Evolutionary conservation across 2,888 invertebrate species (phyloP).

Genomic region (Strigamia maritima): DNA sequence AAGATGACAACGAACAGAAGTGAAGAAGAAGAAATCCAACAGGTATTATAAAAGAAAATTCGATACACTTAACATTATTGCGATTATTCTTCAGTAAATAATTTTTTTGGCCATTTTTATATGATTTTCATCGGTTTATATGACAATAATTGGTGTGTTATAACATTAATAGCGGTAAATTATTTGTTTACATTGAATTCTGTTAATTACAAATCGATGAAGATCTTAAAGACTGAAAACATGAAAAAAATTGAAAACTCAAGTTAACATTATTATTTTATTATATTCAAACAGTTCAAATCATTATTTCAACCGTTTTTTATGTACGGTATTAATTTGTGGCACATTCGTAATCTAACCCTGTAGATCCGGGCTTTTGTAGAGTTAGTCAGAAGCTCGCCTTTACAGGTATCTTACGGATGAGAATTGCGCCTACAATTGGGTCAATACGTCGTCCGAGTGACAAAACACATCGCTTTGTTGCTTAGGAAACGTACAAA

Average conservation of each 20-base stretch:
- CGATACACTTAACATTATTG: not conserved
- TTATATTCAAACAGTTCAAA: not conserved
- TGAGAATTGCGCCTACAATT: conserved; percentile 60
- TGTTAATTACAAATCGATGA: too few relatives aligned
- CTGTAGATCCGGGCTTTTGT: conserved; percentile 99
- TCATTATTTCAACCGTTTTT: not conserved
- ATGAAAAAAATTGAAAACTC: not conserved
- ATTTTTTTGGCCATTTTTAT: too few relatives aligned
- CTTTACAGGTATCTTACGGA: conserved; percentile 99
- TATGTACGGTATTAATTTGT: not conserved
- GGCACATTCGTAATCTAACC: conserved; percentile 88
- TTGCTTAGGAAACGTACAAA: conserved; percentile 1
- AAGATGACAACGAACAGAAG: not conserved
- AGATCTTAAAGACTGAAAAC: too few relatives aligned
- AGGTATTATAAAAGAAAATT: not conserved
- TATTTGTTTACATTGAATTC: too few relatives aligned
- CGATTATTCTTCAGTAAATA: too few relatives aligned
- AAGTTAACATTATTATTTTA: not conserved
- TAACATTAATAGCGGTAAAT: too few relatives aligned
- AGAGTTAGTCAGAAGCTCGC: conserved; percentile 93
- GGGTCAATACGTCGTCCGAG: not conserved
- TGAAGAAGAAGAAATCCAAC: not conserved
- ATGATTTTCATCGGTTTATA: too few relatives aligned
- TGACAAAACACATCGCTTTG: not conserved
- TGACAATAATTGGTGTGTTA: too few relatives aligned